Conservation (phyloP, 1,140 invertebrate species). For the Muscidifurax raptorellus region DNA sequence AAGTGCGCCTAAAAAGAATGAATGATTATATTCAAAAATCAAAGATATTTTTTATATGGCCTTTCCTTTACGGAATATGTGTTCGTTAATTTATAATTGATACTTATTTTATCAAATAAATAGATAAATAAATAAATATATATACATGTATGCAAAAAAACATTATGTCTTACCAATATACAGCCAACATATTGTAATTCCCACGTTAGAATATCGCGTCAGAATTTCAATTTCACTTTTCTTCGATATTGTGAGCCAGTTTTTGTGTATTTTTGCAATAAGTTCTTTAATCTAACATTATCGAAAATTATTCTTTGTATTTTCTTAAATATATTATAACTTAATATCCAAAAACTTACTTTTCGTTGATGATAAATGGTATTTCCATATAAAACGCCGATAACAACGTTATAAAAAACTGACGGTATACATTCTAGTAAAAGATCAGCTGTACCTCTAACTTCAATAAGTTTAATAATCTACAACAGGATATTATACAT, state of each 20-base stretch:
- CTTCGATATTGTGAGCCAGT: constrained; percentile 24
- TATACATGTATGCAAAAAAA: not conserved
- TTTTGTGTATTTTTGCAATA: not conserved
- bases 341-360: not conserved
- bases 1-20: not conserved
- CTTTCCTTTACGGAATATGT: no score
- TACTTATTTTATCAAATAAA: no score
- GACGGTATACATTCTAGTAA: not conserved
- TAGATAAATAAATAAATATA: no score
- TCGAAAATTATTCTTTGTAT: not conserved
- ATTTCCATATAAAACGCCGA: not conserved
- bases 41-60: no score
- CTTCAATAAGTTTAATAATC: not conserved
- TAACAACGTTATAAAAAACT: constrained; percentile 12
- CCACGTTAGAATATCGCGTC: not conserved
- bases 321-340: not conserved
- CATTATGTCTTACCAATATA: constrained; percentile 5
- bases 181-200: not conserved
- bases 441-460: not conserved
- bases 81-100: no score
- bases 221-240: constrained; percentile 21
- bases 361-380: constrained; percentile 7
- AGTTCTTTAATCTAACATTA: constrained; percentile 4
- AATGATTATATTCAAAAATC: constrained; percentile 1
- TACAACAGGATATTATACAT: not conserved